A percentile compares a stretch with the other conserved stretches of the same genome.
Evolutionary conservation across 2,113 vertebrate genomes (phyloP).

Genomic region (Melanerpes aurifrons): DNA sequence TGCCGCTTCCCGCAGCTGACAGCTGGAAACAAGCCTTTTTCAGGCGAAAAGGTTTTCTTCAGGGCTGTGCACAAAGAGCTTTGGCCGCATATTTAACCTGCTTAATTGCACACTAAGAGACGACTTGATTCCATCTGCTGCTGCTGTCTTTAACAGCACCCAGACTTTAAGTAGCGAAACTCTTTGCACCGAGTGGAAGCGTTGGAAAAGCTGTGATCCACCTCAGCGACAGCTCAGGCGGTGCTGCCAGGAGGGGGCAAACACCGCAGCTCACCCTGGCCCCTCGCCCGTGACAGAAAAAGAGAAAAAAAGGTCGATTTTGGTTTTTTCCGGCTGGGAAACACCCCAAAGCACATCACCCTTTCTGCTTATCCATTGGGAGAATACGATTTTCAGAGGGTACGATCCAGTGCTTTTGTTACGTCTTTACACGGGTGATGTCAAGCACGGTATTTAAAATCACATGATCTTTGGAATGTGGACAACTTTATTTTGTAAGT

Average conservation of each 20-base stretch:
- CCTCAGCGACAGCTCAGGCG: rapidly evolving
- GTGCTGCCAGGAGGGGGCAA: background rate
- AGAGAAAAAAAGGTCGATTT: too few species aligned
- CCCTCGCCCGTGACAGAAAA: background rate
- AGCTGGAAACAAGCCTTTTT: background rate
- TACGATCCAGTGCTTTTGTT: background rate
- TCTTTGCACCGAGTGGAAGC: background rate
- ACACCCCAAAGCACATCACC: rapidly evolving
- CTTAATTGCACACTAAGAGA: background rate
- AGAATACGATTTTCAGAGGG: background rate
- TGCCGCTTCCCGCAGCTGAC: rapidly evolving
- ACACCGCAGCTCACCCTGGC: rapidly evolving
- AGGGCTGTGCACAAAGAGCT: background rate
- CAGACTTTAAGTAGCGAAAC: background rate
- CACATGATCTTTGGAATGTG: background rate
- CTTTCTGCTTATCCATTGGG: rapidly evolving
- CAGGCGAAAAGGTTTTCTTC: background rate
- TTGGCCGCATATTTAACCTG: background rate
- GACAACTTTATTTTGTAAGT: background rate
- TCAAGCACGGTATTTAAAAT: background rate
- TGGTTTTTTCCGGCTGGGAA: background rate
- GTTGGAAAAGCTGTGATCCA: background rate
- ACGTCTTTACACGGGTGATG: background rate
- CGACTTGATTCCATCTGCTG: background rate
- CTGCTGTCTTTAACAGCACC: background rate